phyloP scores from a whole-genome alignment of 2,113 vertebrate species.

The Mirza zaza region DNA sequence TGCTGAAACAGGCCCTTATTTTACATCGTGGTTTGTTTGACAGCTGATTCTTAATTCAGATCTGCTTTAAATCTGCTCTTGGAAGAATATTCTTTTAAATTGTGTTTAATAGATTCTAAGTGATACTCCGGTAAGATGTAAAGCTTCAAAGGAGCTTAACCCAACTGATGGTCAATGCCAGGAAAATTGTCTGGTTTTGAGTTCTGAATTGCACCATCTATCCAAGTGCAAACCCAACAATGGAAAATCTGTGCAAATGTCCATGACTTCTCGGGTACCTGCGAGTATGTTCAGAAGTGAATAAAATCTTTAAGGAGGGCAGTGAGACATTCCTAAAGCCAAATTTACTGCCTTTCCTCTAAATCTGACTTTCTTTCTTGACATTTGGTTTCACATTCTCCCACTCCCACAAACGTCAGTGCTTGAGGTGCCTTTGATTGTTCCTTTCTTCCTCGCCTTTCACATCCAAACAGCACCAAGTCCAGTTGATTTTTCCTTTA shows the following conservation, averaged over 20 bases:
- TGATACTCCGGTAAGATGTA: slow-evolving; percentile 78
- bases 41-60: slow-evolving; percentile 79
- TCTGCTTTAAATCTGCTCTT: slow-evolving; percentile 82
- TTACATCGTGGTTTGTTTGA: slow-evolving; percentile 71
- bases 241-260: slow-evolving; percentile 67
- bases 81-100: slow-evolving; percentile 79
- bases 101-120: slow-evolving; percentile 78
- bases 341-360: neutral
- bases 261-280: slow-evolving; percentile 43
- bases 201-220: slow-evolving; percentile 73
- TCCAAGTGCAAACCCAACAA: slow-evolving; percentile 64
- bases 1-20: slow-evolving; percentile 3
- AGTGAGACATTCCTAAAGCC: neutral
- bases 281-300: slow-evolving; percentile 52
- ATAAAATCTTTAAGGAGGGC: neutral
- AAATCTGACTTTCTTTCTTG: neutral
- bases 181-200: slow-evolving; percentile 79
- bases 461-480: neutral
- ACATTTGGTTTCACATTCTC: neutral
- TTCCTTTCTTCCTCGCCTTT: neutral
- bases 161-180: slow-evolving; percentile 57
- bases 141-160: slow-evolving; percentile 78
- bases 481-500: neutral
- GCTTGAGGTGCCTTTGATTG: neutral
- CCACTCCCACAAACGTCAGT: neutral